Evolutionary conservation across 2,113 vertebrate species (phyloP).

Genomic region (Sylvietta virens): DNA sequence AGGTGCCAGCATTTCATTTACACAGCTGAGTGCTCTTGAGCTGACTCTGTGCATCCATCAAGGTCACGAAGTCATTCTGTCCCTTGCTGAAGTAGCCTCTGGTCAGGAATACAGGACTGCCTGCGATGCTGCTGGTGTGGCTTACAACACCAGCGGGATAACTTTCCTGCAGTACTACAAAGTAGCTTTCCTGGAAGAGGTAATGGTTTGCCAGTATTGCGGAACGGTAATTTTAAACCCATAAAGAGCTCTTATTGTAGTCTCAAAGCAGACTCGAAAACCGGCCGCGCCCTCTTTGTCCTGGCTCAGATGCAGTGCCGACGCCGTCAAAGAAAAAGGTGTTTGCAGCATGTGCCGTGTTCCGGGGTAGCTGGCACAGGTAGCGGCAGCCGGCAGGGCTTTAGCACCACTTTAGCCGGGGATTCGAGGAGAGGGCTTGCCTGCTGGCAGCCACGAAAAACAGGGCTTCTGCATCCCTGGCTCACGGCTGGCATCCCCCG

Average conservation of each 20-base stretch:
- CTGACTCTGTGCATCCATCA: neutral
- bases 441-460: neutral
- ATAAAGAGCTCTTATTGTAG: neutral
- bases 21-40: neutral
- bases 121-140: neutral
- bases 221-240: neutral
- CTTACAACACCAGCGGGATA: neutral
- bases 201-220: neutral
- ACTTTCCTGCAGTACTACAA: neutral
- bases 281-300: neutral
- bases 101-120: neutral
- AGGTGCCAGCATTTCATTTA: constrained; percentile 1
- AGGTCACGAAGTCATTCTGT: neutral
- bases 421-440: neutral
- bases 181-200: constrained; percentile 5
- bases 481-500: neutral
- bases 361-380: neutral
- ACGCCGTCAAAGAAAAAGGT: neutral
- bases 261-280: neutral
- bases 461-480: neutral
- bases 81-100: neutral
- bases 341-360: neutral
- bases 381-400: neutral
- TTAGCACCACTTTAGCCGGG: neutral
- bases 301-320: neutral